Percentiles rank a stretch among this genome's conserved stretches.
These are phyloP conservation scores for Chionoecetes opilio DNA, from an alignment of 1,140 invertebrate genomes.

Conservation along the genomic window DNA sequence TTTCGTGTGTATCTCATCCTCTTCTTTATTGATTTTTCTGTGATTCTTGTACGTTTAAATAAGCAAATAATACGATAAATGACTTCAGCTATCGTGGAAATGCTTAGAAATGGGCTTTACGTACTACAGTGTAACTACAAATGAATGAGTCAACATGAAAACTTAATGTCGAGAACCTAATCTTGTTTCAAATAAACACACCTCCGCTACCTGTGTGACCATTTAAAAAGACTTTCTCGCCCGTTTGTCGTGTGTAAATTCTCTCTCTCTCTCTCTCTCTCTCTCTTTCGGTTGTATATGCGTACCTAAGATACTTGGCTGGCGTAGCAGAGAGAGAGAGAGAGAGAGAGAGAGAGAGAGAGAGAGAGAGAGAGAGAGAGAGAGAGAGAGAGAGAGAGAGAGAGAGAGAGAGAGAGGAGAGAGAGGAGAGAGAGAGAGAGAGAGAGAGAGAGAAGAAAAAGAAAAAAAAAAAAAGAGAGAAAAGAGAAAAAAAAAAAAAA, in stretches of 20 bases:
- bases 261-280: slow-evolving; percentile 27
- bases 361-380: slow-evolving; percentile 51
- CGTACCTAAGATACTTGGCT: not conserved
- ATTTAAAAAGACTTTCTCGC: not conserved
- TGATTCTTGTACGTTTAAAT: too few relatives aligned
- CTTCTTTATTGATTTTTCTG: too few relatives aligned
- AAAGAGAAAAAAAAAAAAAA: slow-evolving; percentile 25
- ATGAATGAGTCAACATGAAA: too few relatives aligned
- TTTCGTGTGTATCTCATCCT: too few relatives aligned
- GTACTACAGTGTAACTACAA: too few relatives aligned
- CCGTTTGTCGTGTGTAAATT: not conserved
- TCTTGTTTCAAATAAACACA: too few relatives aligned
- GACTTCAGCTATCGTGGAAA: too few relatives aligned
- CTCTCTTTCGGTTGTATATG: not conserved
- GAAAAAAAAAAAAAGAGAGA: slow-evolving; percentile 50
- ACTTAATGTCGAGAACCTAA: too few relatives aligned
- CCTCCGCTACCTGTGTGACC: not conserved
- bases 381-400: slow-evolving; percentile 48
- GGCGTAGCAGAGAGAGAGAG: not conserved
- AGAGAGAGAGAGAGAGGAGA: slow-evolving; percentile 42
- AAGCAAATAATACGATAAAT: too few relatives aligned
- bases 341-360: slow-evolving; percentile 53
- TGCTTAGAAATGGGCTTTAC: too few relatives aligned
- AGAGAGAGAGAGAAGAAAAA: not conserved
- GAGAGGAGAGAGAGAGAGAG: slow-evolving; percentile 39